Evolutionary conservation across 2,888 invertebrate species (phyloP).

Genomic region (Yponomeuta sedellus): DNA sequence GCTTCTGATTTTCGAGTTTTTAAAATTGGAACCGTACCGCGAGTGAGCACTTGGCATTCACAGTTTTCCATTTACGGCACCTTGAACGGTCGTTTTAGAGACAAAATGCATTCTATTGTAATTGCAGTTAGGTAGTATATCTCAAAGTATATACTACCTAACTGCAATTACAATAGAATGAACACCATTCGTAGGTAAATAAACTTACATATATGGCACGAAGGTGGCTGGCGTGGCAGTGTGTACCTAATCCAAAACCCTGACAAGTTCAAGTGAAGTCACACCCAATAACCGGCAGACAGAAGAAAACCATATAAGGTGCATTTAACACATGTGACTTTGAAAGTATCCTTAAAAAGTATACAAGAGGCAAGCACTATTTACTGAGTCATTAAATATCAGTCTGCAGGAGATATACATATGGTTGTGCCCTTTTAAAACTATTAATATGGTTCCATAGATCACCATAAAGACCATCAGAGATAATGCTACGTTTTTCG

Average conservation of each 20-base stretch:
- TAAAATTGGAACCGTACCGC: conserved; percentile 13
- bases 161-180: too few relatives aligned
- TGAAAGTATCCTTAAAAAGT: background rate
- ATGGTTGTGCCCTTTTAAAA: background rate
- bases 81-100: background rate
- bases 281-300: background rate
- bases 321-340: background rate
- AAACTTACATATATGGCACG: too few relatives aligned
- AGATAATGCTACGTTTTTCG: too few relatives aligned
- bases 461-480: too few relatives aligned
- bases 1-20: conserved; percentile 27
- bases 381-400: background rate
- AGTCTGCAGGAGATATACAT: background rate
- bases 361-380: background rate
- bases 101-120: background rate
- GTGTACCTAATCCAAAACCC: background rate
- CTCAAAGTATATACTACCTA: too few relatives aligned
- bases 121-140: too few relatives aligned
- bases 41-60: background rate
- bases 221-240: background rate
- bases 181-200: too few relatives aligned
- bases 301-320: background rate
- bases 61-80: background rate
- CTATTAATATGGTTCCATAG: background rate
- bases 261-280: background rate